Conservation (phyloP, 2,113 vertebrate genomes). For the Mobula birostris region DNA sequence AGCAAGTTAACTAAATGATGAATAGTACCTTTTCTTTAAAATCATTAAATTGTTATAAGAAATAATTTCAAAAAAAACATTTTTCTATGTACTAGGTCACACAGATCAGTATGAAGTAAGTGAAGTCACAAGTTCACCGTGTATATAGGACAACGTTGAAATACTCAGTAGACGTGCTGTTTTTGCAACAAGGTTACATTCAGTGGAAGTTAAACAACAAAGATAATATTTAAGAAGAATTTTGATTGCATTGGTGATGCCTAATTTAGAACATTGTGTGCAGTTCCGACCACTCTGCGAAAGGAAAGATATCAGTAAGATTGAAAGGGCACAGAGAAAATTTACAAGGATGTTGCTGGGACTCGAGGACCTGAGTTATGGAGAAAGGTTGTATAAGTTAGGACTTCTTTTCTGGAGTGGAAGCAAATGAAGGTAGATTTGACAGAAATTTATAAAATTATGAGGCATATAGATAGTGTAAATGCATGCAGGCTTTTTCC, state of each 20-base stretch:
- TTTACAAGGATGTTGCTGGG: too few relatives aligned
- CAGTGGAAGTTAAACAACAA: neutral
- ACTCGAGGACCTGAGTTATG: too few relatives aligned
- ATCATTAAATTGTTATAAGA: neutral
- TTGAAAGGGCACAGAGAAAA: too few relatives aligned
- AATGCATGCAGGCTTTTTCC: too few relatives aligned
- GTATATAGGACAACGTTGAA: neutral
- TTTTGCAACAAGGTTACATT: neutral
- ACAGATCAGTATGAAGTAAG: neutral
- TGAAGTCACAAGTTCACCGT: neutral
- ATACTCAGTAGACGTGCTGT: neutral
- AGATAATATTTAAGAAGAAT: slow-evolving; percentile 4
- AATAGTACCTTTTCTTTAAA: neutral
- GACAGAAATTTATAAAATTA: too few relatives aligned
- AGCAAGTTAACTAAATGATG: neutral
- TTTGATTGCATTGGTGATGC: neutral
- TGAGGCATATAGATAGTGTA: too few relatives aligned
- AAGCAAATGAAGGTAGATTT: too few relatives aligned
- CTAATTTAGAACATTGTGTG: too few relatives aligned
- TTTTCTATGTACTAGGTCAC: neutral
- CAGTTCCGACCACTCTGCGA: too few relatives aligned
- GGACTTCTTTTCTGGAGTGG: too few relatives aligned
- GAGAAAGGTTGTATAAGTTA: too few relatives aligned
- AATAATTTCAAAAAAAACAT: neutral
- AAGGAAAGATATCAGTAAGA: too few relatives aligned